Evolutionary conservation across 2,113 vertebrate species (phyloP), one percentile per base, ranked within the genome.

Genomic region (Phaetusa simplex): DNA sequence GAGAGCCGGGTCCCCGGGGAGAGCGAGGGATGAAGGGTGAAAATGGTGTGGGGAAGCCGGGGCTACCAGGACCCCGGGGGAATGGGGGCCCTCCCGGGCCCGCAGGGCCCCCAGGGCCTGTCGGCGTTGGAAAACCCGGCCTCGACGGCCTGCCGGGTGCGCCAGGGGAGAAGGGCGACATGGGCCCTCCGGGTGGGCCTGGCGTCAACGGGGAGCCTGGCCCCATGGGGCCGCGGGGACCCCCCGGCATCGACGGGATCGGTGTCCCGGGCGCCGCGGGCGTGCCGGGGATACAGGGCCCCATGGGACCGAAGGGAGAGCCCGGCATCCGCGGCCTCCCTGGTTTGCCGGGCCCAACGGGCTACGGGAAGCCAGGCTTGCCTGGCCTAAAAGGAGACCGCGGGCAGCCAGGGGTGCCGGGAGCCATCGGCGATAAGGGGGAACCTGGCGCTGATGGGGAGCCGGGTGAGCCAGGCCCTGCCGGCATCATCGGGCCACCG

Each of bases 291-390:
- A 94, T 94, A 74, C 98, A 98, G 88, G 99, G 99, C 66, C 97
- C 96, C 50, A 10, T 69, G 47, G 99, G 99, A 20, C 98, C 98
- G 5, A 99, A 99, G 96, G 99, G 99, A 58, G 99, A 99, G 61
- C 97, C 98, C 8, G 99, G 99, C 14, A 71, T 88, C 18, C 98
- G 98, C 3, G 99, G 99, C 13, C 92, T 95, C 56, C 99, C 99
- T 20, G 99, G 99, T 24, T 82, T 99, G 86, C 99, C 99, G 7
- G 99, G 99, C 14, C 95, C 98, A 1, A 98, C 99, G 52, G 99
- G 99, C 40, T 99, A 99, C 71, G 99, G 99, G 86, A 99, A 99
- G 97, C 99, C 99, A 9, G 99, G 99, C 40, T 92, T 99, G 49
- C 95, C 97, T 6, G 99, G 99, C 38, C 98, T 98, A 32, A 99